These are phyloP conservation scores for Hydrozoanthus tunicans DNA, from an alignment of 64 coral and sea anemone species.

Conservation along the genomic window DNA sequence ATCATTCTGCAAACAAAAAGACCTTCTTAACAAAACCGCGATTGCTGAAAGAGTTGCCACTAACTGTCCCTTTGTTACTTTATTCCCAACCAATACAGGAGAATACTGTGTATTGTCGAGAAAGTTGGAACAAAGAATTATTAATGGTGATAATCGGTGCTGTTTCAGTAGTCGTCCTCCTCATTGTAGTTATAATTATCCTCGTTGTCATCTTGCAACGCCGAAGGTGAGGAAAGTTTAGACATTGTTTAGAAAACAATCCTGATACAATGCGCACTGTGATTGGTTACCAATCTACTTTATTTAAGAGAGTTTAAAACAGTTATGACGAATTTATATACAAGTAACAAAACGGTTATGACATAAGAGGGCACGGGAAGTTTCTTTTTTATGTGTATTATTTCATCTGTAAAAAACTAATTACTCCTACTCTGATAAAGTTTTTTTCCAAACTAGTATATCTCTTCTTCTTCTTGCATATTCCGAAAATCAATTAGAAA, in stretches of 20 bases:
- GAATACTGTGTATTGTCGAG: neutral
- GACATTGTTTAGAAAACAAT: neutral
- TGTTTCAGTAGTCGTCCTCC: neutral
- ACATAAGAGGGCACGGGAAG: too few relatives aligned
- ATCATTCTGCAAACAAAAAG: neutral
- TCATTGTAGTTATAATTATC: slow-evolving; percentile 21
- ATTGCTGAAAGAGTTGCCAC: neutral
- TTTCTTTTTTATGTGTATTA: too few relatives aligned
- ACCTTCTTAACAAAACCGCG: neutral
- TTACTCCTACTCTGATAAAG: too few relatives aligned
- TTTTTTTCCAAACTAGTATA: too few relatives aligned
- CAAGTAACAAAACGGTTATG: too few relatives aligned
- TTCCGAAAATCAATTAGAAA: too few relatives aligned
- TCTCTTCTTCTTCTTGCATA: too few relatives aligned
- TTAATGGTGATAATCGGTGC: neutral
- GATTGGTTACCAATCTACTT: neutral
- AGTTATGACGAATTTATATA: neutral
- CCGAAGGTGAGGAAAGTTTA: neutral
- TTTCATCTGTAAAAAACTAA: too few relatives aligned
- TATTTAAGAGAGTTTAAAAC: neutral
- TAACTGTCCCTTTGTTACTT: neutral
- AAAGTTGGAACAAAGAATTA: slow-evolving; percentile 9
- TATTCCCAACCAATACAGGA: neutral
- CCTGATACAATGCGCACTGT: neutral
- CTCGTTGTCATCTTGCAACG: slow-evolving; percentile 17